Base-by-base conservation (phyloP, 2,888 invertebrate species). In the Hartigia nigra region DNA sequence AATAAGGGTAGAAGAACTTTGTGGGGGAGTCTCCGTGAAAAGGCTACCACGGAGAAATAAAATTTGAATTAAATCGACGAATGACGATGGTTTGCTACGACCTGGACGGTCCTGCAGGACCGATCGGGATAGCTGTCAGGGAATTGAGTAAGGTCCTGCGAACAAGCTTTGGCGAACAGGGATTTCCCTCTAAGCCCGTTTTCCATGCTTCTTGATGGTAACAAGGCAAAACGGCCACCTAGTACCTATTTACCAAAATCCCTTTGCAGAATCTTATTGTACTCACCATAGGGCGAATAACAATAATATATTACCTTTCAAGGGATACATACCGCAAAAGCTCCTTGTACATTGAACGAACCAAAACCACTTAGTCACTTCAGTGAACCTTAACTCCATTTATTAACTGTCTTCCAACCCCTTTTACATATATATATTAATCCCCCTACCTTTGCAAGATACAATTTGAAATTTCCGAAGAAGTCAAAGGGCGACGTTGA, bases 231-330 rank as follows among this genome's bases (percentile, higher is more conserved):
- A 76, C 35, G 70, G 69, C 14, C 70, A 35, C 12, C 69, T 9
- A 31, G 39, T 14, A 0, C 72, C 72, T 23, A 72, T 72, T 72
- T 72, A 34, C 31, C 31, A 23, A 3, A 31, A 69, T 3, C 72
- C 31, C 39, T 55, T 72, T 31, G 12, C 3, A 31, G 31, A 31
- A 72, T 72, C 72, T 72, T 72, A 72, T 72, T 72, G 34, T 32
- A 31, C 72, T 23, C 32, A 31, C 12, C 34, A 35, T 70, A 12
- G 14, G 70, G 14, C 34, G 39, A 77, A 70, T 77, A 77, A 77
- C 77, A 72, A 77, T 77, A 77, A 77, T 77, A 77, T 77, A 77
- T 77, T 72, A 72, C 34, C 72, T 31, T 31, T 5, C 72, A 14
- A 31, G 72, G 31, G 70, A 32, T 70, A 31, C 70, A 70, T 14